These are phyloP conservation scores for Carcharodon carcharias DNA, from an alignment of 2,797 vertebrate species.

Conservation along the genomic window DNA sequence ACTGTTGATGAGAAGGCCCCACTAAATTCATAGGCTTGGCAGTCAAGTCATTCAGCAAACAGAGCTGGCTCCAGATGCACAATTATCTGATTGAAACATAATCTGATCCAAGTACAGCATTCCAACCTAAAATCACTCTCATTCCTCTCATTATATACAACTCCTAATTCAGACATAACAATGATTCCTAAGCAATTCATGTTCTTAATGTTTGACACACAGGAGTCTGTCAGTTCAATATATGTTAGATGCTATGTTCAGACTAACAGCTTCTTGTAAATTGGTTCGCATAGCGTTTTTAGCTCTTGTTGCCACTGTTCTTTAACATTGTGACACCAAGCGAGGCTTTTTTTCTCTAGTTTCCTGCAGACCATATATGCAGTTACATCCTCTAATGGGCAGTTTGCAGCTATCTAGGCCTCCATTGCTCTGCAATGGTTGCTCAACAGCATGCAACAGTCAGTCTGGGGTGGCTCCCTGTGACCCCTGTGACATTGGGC, in stretches of 20 bases:
- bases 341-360: background rate
- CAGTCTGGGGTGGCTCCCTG: background rate
- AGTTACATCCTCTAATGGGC: background rate
- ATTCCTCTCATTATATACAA: conserved; percentile 25
- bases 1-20: conserved; percentile 17
- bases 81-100: conserved; percentile 37
- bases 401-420: no score
- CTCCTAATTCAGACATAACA: conserved; percentile 33
- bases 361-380: background rate
- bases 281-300: background rate
- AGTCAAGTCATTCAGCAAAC: conserved; percentile 15
- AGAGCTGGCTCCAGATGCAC: conserved; percentile 35
- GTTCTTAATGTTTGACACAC: background rate
- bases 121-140: conserved; percentile 25
- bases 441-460: background rate
- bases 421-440: background rate
- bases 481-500: background rate
- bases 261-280: background rate
- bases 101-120: conserved; percentile 29
- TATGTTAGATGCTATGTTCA: background rate
- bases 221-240: background rate
- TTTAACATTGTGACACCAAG: background rate
- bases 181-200: background rate
- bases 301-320: background rate
- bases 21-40: conserved; percentile 6